phyloP scores from a whole-genome alignment of 2,797 vertebrate genomes.

The Poecile montanus region DNA sequence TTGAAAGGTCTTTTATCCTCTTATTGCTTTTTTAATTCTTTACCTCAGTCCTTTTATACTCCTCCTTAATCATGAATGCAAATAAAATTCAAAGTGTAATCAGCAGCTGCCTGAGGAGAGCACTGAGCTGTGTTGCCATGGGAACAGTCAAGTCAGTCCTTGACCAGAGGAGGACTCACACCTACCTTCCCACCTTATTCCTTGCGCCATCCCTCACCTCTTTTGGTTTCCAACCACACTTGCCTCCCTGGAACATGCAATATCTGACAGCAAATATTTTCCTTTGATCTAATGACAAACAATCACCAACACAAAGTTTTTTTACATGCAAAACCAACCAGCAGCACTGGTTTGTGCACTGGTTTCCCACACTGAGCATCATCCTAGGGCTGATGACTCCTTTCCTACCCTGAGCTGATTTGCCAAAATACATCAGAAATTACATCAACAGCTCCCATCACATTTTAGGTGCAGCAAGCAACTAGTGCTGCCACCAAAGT shows the following conservation, averaged over 20 bases:
- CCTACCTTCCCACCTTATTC: conserved; percentile 12
- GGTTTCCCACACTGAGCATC: neutral
- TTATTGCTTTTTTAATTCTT: conserved; percentile 72
- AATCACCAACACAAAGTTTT: neutral
- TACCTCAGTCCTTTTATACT: conserved; percentile 74
- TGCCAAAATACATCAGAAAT: neutral
- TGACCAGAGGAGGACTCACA: conserved; percentile 70
- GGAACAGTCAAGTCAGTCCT: conserved; percentile 76
- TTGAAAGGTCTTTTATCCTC: conserved; percentile 78
- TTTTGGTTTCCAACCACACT: neutral
- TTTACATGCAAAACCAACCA: neutral
- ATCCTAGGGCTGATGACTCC: neutral
- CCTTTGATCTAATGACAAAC: rapidly evolving
- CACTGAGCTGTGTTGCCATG: conserved; percentile 72
- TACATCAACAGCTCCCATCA: neutral
- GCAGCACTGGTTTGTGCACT: neutral
- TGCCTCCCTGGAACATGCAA: neutral
- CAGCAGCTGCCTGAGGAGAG: conserved; percentile 75
- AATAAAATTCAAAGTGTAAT: conserved; percentile 81
- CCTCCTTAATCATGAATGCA: conserved; percentile 80
- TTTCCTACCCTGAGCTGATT: neutral
- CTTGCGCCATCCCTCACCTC: neutral
- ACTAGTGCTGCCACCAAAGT: neutral
- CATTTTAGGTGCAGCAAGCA: neutral
- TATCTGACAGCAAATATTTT: neutral